phyloP scores from a whole-genome alignment of 2,888 invertebrate genomes.

The Polymixis flavicincta region DNA sequence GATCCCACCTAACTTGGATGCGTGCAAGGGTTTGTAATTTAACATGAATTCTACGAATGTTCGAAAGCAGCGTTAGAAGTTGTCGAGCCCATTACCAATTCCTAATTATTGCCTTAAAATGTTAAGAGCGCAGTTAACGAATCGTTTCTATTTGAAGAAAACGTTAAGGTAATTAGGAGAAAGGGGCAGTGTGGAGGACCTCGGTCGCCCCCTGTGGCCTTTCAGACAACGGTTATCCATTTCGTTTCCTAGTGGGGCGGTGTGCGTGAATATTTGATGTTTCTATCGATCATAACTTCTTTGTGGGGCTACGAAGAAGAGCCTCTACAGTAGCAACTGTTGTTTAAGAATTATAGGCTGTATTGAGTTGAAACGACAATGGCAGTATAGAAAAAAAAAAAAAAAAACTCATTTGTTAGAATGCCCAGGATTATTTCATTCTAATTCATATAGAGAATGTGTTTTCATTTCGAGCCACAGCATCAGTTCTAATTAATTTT shows the following conservation, averaged over 20 bases:
- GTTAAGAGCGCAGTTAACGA: conserved; percentile 59
- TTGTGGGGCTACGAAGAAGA: conserved; percentile 73
- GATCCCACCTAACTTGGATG: conserved; percentile 37
- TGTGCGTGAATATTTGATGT: conserved; percentile 88
- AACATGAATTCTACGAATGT: conserved; percentile 52
- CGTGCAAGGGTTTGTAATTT: conserved; percentile 46
- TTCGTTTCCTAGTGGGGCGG: conserved; percentile 83
- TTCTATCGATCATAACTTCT: conserved; percentile 89
- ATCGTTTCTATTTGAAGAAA: conserved; percentile 71
- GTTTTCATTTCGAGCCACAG: neutral
- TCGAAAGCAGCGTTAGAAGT: conserved; percentile 44
- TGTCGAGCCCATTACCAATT: conserved; percentile 46
- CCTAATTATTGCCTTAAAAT: conserved; percentile 60
- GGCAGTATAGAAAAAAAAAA: too few species aligned
- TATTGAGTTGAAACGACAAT: neutral
- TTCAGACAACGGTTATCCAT: conserved; percentile 86
- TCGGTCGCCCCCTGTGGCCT: conserved; percentile 83
- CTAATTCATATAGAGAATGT: neutral
- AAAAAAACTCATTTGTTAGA: too few species aligned
- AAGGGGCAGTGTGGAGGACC: conserved; percentile 74
- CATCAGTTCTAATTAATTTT: neutral
- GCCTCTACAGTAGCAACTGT: conserved; percentile 40
- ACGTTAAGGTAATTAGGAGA: conserved; percentile 79
- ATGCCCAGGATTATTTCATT: neutral
- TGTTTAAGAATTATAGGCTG: conserved; percentile 21